Percentiles rank a stretch among this genome's conserved stretches.
phyloP scores from a whole-genome alignment of 2,888 invertebrate species.

The Dryomyza anilis region DNA sequence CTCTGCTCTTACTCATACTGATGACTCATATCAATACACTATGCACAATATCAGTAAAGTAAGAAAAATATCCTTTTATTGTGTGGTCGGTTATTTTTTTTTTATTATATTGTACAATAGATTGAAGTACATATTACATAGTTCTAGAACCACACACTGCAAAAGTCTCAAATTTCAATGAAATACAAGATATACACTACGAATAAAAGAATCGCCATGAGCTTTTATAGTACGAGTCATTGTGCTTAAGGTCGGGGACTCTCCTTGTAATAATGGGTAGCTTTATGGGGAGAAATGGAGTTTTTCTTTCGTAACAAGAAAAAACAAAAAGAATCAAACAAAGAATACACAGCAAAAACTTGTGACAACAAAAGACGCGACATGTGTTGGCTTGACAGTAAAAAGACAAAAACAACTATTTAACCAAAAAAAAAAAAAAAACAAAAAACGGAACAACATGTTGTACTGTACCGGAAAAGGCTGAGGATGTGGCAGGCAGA shows the following conservation, averaged over 20 bases:
- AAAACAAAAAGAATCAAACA: background rate
- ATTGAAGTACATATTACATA: no score
- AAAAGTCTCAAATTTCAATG: background rate
- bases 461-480: background rate
- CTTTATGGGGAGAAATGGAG: background rate
- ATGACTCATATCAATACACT: no score
- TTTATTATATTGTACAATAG: no score
- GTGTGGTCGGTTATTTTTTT: no score
- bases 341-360: background rate
- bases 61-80: no score
- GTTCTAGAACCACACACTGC: no score
- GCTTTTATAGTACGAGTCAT: background rate
- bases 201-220: background rate
- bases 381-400: background rate
- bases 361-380: background rate
- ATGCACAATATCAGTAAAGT: no score
- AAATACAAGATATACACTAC: background rate
- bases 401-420: background rate
- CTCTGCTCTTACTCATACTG: no score
- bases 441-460: background rate
- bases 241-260: no score
- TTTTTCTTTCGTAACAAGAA: no score
- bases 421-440: background rate
- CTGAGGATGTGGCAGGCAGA: background rate
- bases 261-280: no score